These are phyloP conservation scores for Tetraodon nigroviridis DNA, from an alignment of 2,113 vertebrate genomes.

Conservation along the genomic window DNA sequence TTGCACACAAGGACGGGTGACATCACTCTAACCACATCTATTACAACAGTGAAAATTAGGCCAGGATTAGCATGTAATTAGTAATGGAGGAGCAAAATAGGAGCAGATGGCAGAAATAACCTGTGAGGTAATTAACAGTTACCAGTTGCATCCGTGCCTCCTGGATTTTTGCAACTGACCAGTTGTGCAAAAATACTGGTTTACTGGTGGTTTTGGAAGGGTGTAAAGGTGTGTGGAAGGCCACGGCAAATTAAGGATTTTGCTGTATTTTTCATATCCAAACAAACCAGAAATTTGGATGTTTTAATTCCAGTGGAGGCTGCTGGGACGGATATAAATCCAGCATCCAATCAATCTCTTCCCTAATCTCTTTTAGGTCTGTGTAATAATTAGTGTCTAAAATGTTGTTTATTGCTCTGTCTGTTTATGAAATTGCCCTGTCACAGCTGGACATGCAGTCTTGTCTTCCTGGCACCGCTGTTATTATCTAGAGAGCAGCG, in stretches of 20 bases:
- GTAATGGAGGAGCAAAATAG: constrained; percentile 25
- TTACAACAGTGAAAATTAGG: constrained; percentile 30
- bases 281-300: no score
- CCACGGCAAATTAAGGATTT: no score
- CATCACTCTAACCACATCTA: constrained; percentile 5
- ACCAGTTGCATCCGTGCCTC: constrained; percentile 10
- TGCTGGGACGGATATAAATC: no score
- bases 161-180: background rate
- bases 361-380: constrained; percentile 35
- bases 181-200: background rate
- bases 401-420: constrained; percentile 35
- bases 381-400: constrained; percentile 31
- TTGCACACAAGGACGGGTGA: constrained; percentile 11
- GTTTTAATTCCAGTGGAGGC: no score
- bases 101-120: constrained; percentile 42
- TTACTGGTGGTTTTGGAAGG: background rate
- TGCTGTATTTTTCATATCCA: no score
- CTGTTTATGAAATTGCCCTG: constrained; percentile 15
- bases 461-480: constrained; percentile 30
- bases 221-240: no score
- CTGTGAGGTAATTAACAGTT: constrained; percentile 36
- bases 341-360: constrained; percentile 20
- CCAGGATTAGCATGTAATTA: constrained; percentile 40
- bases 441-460: constrained; percentile 26
- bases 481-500: constrained; percentile 33